phyloP scores from a whole-genome alignment of 2,113 vertebrate genomes.

The Microtus pennsylvanicus region DNA sequence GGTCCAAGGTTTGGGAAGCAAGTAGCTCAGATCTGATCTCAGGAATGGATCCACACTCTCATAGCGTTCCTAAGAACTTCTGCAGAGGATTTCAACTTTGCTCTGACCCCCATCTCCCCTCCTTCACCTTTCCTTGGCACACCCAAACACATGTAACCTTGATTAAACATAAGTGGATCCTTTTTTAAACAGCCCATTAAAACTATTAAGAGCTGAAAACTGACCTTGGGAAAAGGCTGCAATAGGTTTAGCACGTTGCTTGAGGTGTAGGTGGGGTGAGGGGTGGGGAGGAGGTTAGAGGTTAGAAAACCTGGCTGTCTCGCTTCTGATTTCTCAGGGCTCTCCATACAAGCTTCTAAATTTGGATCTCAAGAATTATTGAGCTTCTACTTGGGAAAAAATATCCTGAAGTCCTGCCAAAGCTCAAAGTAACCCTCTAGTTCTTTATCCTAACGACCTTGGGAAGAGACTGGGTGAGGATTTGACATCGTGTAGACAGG shows the following conservation, averaged over 20 bases:
- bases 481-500: background rate
- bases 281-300: background rate
- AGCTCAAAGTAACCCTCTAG: constrained; percentile 51
- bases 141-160: constrained; percentile 34
- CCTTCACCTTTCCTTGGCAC: constrained; percentile 1
- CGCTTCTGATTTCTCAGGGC: constrained; percentile 70
- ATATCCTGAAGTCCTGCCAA: constrained; percentile 70
- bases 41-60: background rate
- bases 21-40: background rate
- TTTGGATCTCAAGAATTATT: constrained; percentile 78
- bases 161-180: constrained; percentile 58
- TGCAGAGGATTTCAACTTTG: background rate
- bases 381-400: constrained; percentile 53
- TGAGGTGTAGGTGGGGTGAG: background rate
- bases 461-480: background rate
- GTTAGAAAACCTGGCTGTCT: constrained; percentile 70
- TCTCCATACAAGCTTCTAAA: constrained; percentile 75
- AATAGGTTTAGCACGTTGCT: constrained; percentile 72
- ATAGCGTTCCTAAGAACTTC: background rate
- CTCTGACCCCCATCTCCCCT: background rate
- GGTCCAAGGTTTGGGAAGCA: background rate
- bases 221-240: constrained; percentile 77
- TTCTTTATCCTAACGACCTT: constrained; percentile 47
- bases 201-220: constrained; percentile 79
- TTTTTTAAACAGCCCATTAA: constrained; percentile 76